These are phyloP conservation scores for Dallia pectoralis DNA, from an alignment of 2,797 vertebrate species.

Conservation along the genomic window DNA sequence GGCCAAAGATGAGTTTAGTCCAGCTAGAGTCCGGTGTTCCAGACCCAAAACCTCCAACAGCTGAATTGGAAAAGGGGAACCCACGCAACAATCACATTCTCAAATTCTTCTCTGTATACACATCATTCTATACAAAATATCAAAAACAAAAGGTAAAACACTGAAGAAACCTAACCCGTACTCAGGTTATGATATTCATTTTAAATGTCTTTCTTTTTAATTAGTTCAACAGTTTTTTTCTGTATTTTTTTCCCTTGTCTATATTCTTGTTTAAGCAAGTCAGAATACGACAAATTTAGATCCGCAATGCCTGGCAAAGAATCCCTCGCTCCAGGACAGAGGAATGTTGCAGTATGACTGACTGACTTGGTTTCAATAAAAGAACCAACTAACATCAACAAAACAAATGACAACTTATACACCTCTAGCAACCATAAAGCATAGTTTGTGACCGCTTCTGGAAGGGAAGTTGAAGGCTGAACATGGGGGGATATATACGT, in stretches of 20 bases:
- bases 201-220: conserved; percentile 51
- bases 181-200: conserved; percentile 59
- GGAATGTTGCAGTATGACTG: conserved; percentile 83
- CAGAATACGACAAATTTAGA: conserved; percentile 51
- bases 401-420: conserved; percentile 29
- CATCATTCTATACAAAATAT: conserved; percentile 72
- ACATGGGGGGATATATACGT: conserved; percentile 42
- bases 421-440: conserved; percentile 13
- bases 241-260: conserved; percentile 28
- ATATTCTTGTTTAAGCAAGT: conserved; percentile 31
- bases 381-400: conserved; percentile 47
- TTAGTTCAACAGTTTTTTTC: conserved; percentile 45
- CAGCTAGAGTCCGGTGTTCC: conserved; percentile 52
- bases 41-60: conserved; percentile 38
- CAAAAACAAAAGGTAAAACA: conserved; percentile 68
- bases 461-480: conserved; percentile 28
- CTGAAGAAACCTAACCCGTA: conserved; percentile 69
- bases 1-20: conserved; percentile 46
- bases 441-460: conserved; percentile 22
- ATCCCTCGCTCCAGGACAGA: conserved; percentile 64
- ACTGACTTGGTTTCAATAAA: conserved; percentile 58
- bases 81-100: conserved; percentile 54
- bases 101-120: conserved; percentile 55
- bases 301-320: conserved; percentile 54
- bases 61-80: conserved; percentile 58